phyloP scores from a whole-genome alignment of 2,113 vertebrate genomes.

The Pseudopipra pipra region DNA sequence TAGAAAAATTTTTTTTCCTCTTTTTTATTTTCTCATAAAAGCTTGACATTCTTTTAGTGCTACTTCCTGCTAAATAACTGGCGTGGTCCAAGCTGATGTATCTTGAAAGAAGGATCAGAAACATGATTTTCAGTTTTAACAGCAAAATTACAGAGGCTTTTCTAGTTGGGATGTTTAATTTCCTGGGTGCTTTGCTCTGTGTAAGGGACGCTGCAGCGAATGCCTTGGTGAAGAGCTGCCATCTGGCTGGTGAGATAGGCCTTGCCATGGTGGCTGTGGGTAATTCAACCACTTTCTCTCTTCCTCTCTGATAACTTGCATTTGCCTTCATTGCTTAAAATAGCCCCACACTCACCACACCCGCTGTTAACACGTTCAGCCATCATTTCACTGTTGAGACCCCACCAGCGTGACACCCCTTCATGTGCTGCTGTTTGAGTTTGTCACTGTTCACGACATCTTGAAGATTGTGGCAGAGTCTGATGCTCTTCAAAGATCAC shows the following conservation, averaged over 20 bases:
- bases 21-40: neutral
- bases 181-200: neutral
- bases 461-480: neutral
- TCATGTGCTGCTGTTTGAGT: neutral
- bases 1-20: fast-evolving
- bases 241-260: neutral
- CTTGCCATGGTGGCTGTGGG: neutral
- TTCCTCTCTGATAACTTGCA: neutral
- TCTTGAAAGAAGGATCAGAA: neutral
- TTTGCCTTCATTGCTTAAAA: neutral
- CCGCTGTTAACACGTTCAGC: neutral
- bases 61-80: neutral
- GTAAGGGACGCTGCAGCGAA: neutral
- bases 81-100: neutral
- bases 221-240: neutral
- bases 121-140: neutral
- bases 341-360: neutral
- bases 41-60: neutral
- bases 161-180: neutral
- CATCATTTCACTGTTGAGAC: neutral
- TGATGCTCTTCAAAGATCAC: neutral
- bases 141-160: neutral
- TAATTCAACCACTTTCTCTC: neutral
- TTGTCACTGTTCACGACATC: neutral
- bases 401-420: neutral